phyloP scores from a whole-genome alignment of 2,888 invertebrate genomes.

The Amphipoea oculea region DNA sequence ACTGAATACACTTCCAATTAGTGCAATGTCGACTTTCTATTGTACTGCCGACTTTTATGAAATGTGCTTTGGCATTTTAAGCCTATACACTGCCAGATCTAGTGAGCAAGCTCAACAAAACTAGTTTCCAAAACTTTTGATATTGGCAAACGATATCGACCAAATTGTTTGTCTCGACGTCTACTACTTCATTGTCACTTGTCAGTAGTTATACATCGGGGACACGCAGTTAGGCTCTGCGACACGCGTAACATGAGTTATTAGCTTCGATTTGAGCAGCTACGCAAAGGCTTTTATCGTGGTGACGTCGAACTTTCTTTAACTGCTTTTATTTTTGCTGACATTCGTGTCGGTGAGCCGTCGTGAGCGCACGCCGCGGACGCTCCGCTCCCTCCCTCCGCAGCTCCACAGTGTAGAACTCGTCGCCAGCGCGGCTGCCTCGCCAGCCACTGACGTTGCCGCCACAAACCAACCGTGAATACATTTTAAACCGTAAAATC shows the following conservation, averaged over 20 bases:
- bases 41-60: not conserved
- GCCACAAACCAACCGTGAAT: constrained; percentile 82
- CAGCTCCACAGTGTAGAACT: constrained; percentile 48
- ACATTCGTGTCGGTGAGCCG: constrained; percentile 76
- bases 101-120: not conserved
- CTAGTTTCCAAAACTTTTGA: constrained; percentile 12
- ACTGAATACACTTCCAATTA: not conserved
- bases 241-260: constrained; percentile 79
- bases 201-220: constrained; percentile 59
- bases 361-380: constrained; percentile 80
- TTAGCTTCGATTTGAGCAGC: constrained; percentile 82
- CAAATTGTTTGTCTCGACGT: constrained; percentile 37
- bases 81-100: not conserved
- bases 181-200: constrained; percentile 43
- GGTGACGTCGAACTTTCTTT: constrained; percentile 87
- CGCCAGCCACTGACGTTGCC: constrained; percentile 68
- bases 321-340: constrained; percentile 80
- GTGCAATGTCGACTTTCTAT: not conserved
- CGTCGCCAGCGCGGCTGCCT: constrained; percentile 69
- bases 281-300: constrained; percentile 83
- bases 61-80: not conserved
- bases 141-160: not conserved
- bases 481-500: constrained; percentile 75
- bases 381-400: constrained; percentile 52
- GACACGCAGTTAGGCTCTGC: constrained; percentile 74